Evolutionary conservation across 1,140 invertebrate genomes (phyloP), one percentile per base, ranked within the genome.

Genomic region (Philotrypesis tridentata): DNA sequence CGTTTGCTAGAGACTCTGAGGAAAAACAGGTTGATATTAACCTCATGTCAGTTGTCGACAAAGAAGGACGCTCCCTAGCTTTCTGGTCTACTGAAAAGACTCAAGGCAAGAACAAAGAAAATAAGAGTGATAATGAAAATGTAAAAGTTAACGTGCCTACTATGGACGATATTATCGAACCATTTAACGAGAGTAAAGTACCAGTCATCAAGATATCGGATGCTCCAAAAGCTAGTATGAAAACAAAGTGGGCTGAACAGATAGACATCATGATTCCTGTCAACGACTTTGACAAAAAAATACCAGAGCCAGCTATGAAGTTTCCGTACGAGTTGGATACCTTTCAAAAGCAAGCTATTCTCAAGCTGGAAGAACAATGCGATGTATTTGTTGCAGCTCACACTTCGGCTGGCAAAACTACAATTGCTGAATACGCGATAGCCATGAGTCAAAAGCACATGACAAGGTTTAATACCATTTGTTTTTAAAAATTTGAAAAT

Each of bases 311-410:
- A 91, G 98, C 98, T 1, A 95, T 96, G 85, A 94, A 93, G 88
- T 99, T 96, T 92, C 95, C 95, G 33, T 99, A 99, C 93, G 97
- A 99, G 89, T 93, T 99, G 85, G 99, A 99, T 91, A 96, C 94
- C 9, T 99, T 99, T 89, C 99, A 99, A 91, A 99, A 99, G 92
- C 94, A 96, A 93, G 98, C 99, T 9, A 98, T 99, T 85, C 89
- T 99, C 12, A 97, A 96, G 90, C 92, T 99, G 60, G 98, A 99
- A 93, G 95, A 98, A 87, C 95, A 97, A 67, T 95, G 98, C 84
- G 97, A 98, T 92, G 98, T 99, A 2, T 99, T 99, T 92, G 98
- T 99, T 1, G 97, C 99, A 11, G 99, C 99, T 17, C 99, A 99
- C 90, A 99, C 99, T 0, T 99, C 98, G 0, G 99, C 99, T 6